Conservation (phyloP, 2,113 vertebrate species). For the Gobiocypris rarus region DNA sequence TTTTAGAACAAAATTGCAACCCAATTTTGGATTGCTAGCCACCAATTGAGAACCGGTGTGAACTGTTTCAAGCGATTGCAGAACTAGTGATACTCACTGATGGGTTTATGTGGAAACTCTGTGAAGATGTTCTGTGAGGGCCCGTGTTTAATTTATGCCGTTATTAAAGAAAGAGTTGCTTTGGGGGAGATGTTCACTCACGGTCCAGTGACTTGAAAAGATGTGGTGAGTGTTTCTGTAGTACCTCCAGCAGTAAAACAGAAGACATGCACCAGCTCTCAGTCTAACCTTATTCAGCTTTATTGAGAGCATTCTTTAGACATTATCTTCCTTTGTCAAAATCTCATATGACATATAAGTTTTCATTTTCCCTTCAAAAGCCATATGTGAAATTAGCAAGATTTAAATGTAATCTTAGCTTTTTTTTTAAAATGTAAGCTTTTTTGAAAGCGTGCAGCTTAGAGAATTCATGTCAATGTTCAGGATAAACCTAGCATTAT, state of each 20-base stretch:
- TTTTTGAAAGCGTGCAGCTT: not conserved
- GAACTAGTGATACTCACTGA: not conserved
- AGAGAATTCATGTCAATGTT: not conserved
- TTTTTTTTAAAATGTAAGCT: not conserved
- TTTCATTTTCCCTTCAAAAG: not conserved
- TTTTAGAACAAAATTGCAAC: not conserved
- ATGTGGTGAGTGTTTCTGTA: slow-evolving; percentile 12
- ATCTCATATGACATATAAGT: not conserved
- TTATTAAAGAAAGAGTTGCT: slow-evolving; percentile 61
- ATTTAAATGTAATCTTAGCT: not conserved
- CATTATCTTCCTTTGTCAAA: not conserved
- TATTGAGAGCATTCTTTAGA: slow-evolving; percentile 12
- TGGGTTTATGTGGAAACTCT: slow-evolving; percentile 41
- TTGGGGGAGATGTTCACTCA: slow-evolving; percentile 61
- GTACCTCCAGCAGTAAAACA: slow-evolving; percentile 31
- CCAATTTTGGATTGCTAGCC: not conserved
- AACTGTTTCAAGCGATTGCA: not conserved
- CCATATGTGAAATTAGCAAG: not conserved
- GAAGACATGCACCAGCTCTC: slow-evolving; percentile 16
- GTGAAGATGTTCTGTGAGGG: slow-evolving; percentile 43
- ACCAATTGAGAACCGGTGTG: not conserved
- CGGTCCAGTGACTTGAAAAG: slow-evolving; percentile 49
- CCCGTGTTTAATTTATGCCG: slow-evolving; percentile 66
- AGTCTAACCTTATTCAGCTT: not conserved
- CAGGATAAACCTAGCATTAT: not conserved